Evolutionary conservation across 2,113 vertebrate genomes (phyloP).

Genomic region (Puffinus mauretanicus): DNA sequence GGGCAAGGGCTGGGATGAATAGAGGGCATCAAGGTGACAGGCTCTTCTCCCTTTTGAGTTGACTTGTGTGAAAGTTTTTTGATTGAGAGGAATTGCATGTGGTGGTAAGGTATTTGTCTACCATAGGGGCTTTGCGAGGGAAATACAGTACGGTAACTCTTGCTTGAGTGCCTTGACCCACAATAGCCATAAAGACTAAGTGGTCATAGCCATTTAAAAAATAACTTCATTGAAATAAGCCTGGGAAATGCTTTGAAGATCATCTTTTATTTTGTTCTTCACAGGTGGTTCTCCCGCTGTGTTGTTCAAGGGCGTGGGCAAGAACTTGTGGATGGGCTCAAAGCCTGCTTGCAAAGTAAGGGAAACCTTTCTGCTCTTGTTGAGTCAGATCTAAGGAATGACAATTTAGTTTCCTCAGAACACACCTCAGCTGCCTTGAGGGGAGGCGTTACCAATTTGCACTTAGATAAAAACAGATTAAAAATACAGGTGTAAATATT

Average conservation of each 20-base stretch:
- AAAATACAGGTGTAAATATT: neutral
- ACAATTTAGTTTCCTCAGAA: neutral
- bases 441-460: neutral
- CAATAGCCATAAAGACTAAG: neutral
- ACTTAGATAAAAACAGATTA: neutral
- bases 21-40: neutral
- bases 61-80: neutral
- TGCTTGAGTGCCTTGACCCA: neutral
- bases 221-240: neutral
- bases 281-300: slow-evolving; percentile 93
- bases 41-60: neutral
- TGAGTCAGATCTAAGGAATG: neutral
- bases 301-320: slow-evolving; percentile 87
- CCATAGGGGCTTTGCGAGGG: neutral
- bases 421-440: neutral
- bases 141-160: neutral
- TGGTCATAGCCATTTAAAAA: neutral
- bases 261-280: neutral
- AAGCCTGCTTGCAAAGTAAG: slow-evolving; percentile 84
- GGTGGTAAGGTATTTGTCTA: neutral
- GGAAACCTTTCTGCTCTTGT: neutral
- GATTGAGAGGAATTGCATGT: neutral
- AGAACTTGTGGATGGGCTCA: slow-evolving; percentile 92
- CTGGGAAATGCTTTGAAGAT: neutral
- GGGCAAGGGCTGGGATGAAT: neutral